Percentiles rank a stretch among this genome's conserved stretches.
Evolutionary conservation across 2,797 vertebrate genomes (phyloP).

Genomic region (Eptatretus atami): DNA sequence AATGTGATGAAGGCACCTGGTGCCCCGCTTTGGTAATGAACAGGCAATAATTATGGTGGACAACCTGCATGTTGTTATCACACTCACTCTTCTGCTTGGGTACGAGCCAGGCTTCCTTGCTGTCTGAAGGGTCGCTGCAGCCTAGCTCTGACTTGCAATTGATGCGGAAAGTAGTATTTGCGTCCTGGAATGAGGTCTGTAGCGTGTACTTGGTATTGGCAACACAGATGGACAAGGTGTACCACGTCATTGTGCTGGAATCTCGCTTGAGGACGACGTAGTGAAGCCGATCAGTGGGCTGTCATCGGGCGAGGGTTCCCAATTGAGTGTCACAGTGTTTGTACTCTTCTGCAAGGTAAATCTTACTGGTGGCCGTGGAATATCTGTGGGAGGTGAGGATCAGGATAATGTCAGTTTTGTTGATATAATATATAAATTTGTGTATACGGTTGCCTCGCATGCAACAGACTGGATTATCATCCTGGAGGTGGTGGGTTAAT

Average conservation of each 20-base stretch:
- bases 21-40: too few relatives aligned
- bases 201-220: slow-evolving; percentile 18
- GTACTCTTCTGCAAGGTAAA: slow-evolving; percentile 18
- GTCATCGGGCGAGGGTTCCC: slow-evolving; percentile 18
- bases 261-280: slow-evolving; percentile 19
- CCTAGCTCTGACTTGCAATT: slow-evolving; percentile 15
- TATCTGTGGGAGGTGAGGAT: slow-evolving; percentile 12
- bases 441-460: too few relatives aligned
- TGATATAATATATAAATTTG: too few relatives aligned
- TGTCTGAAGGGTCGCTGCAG: slow-evolving; percentile 17
- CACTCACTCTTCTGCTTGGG: slow-evolving; percentile 14
- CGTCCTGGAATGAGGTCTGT: slow-evolving; percentile 17
- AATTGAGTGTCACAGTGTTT: slow-evolving; percentile 16
- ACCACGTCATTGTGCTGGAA: slow-evolving; percentile 16
- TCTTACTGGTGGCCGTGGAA: slow-evolving; percentile 14
- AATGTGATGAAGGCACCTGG: too few relatives aligned
- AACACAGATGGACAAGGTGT: slow-evolving; percentile 15
- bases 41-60: too few relatives aligned
- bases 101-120: slow-evolving; percentile 16
- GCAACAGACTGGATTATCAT: too few relatives aligned
- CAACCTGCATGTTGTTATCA: too few relatives aligned
- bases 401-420: not conserved
- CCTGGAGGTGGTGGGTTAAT: too few relatives aligned
- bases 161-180: slow-evolving; percentile 22
- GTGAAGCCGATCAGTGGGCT: slow-evolving; percentile 12